A percentile compares a stretch with the other conserved stretches of the same genome.
Evolutionary conservation across 2,888 invertebrate species (phyloP).

Genomic region (Cryptus viduatorius): DNA sequence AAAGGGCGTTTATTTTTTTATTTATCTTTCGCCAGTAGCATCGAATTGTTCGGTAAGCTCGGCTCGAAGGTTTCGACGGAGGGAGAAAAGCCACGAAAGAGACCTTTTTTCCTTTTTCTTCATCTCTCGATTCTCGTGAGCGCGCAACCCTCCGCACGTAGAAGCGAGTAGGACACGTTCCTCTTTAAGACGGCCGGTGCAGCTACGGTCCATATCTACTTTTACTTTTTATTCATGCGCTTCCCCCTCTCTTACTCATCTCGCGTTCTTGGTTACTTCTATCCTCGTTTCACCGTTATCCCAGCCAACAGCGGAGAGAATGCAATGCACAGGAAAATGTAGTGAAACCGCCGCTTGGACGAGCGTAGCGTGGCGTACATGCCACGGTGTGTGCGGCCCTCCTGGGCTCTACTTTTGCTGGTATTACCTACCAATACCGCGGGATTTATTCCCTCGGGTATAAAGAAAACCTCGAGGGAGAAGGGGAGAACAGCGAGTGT

Average conservation of each 20-base stretch:
- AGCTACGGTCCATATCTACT: constrained; percentile 64
- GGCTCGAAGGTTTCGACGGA: constrained; percentile 35
- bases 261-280: constrained; percentile 18
- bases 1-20: constrained; percentile 31
- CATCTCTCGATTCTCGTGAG: constrained; percentile 38
- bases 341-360: constrained; percentile 75
- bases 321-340: constrained; percentile 78
- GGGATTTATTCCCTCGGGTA: constrained; percentile 77
- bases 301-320: constrained; percentile 72
- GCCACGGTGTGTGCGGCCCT: constrained; percentile 37
- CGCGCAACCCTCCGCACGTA: constrained; percentile 13
- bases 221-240: constrained; percentile 55
- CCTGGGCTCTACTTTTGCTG: constrained; percentile 60
- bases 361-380: constrained; percentile 62
- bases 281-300: constrained; percentile 64
- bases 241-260: constrained; percentile 45
- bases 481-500: constrained; percentile 70
- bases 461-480: constrained; percentile 68
- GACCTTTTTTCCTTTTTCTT: constrained; percentile 30
- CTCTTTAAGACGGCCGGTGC: constrained; percentile 74
- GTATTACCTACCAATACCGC: constrained; percentile 79
- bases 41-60: constrained; percentile 54
- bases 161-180: constrained; percentile 69
- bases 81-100: constrained; percentile 26
- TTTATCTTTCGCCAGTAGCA: constrained; percentile 45